Percentiles rank a stretch among this genome's conserved stretches.
These are phyloP conservation scores for Creontiades dilutus DNA, from an alignment of 2,888 invertebrate genomes.

Conservation along the genomic window DNA sequence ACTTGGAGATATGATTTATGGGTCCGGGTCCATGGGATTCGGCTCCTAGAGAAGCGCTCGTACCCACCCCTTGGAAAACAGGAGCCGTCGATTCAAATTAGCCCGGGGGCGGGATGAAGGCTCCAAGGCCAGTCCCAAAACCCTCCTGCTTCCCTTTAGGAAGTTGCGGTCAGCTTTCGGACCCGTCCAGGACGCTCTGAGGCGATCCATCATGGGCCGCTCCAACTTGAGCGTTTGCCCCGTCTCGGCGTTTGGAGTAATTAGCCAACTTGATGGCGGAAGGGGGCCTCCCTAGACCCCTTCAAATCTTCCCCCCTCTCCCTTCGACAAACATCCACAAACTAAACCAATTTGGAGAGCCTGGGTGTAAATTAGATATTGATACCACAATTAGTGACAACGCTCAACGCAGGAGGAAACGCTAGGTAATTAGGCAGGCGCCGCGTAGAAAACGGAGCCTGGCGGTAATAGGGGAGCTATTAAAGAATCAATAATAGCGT, in stretches of 20 bases:
- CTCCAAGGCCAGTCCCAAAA: conserved; percentile 29
- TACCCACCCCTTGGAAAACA: not conserved
- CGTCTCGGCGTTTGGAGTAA: conserved; percentile 33
- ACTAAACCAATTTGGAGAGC: conserved; percentile 44
- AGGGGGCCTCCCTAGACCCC: not conserved
- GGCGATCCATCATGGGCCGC: conserved; percentile 44
- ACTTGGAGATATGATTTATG: conserved; percentile 52
- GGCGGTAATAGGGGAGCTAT: not conserved
- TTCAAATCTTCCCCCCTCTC: not conserved
- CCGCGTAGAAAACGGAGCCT: not conserved
- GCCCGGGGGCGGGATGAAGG: not conserved
- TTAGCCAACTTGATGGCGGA: conserved; percentile 32
- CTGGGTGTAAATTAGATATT: conserved; percentile 49
- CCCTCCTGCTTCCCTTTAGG: conserved; percentile 12
- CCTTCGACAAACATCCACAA: conserved; percentile 39
- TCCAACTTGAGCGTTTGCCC: conserved; percentile 29
- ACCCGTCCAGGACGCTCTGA: not conserved
- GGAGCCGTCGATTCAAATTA: conserved; percentile 47
- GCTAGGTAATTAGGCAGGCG: not conserved
- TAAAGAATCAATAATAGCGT: conserved; percentile 15
- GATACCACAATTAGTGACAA: conserved; percentile 9
- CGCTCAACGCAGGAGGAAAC: not conserved
- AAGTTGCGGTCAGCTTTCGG: conserved; percentile 38
- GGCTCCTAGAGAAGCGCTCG: conserved; percentile 12
- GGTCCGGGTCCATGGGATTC: conserved; percentile 37